Base-by-base conservation (phyloP, 2,888 invertebrate genomes). In the Amphimallon solstitiale region DNA sequence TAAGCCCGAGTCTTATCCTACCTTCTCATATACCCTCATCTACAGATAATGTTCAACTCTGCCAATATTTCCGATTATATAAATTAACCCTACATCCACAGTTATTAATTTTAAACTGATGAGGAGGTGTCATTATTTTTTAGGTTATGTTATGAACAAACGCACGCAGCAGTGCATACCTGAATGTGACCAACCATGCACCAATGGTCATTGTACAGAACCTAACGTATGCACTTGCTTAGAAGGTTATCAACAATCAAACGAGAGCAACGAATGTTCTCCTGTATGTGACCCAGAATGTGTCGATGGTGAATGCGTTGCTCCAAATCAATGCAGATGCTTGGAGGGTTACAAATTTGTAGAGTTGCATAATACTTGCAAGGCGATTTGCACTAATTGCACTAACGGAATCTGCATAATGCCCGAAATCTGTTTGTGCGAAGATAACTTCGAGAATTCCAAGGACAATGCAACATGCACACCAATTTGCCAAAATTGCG, bases 171-270 rank as follows among this genome's bases (percentile, higher is more conserved):
- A 38, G 14, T 61, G 61, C 29, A 29, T 56, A n/a, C 71, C 72
- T n/a, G 43, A 52, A 21, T 76, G 76, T 52, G 56, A 40, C 9
- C 48, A 65, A 21, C 21, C 63, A 15, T 76, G 76, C 43, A 6
- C 62, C 1, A 86, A 88, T 73, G 85, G 85, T 1, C 72, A 70
- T 0, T 87, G 87, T 70, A 74, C 82, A 0, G 83, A 82, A 0
- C 86, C 68, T 10, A 66, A 73, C 12, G 45, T 54, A 1, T 77
- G 76, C 61, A 56, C 70, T 7, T 66, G 66, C 15, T 64, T 65
- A 10, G 60, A 43, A 7, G 38, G 23, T 9, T 46, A 35, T 21
- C 34, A 45, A 12, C 17, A 5, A 14, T 14, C 10, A 17, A 64
- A 64, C 35, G 43, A 64, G 23, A 14, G 48, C 10, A 21, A 45